Evolutionary conservation across 2,888 invertebrate genomes (phyloP).

Genomic region (Chloromyia formosa): DNA sequence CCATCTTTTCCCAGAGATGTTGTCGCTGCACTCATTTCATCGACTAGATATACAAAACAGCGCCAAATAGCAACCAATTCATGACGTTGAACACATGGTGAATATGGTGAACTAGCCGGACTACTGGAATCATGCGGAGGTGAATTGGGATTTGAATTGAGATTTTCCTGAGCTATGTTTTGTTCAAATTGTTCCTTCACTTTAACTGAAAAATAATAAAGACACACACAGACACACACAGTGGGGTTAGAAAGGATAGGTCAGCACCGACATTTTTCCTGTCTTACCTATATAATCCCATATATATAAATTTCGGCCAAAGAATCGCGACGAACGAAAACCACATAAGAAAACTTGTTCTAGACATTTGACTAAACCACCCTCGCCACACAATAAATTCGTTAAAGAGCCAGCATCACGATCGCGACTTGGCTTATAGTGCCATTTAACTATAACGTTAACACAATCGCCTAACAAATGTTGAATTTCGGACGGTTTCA

Average conservation of each 20-base stretch:
- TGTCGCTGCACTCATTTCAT: constrained; percentile 86
- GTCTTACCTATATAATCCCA: constrained; percentile 96
- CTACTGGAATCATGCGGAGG: constrained; percentile 63
- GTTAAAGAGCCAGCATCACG: constrained; percentile 85
- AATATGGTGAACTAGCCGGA: constrained; percentile 57
- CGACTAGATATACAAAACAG: constrained; percentile 88
- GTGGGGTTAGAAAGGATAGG: too few relatives aligned
- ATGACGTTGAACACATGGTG: constrained; percentile 58
- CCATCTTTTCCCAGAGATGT: constrained; percentile 90
- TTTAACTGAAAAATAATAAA: constrained; percentile 56
- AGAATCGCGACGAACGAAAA: constrained; percentile 90
- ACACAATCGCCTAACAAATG: constrained; percentile 82
- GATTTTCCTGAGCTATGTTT: constrained; percentile 62
- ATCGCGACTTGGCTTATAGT: constrained; percentile 88
- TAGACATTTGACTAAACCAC: constrained; percentile 90
- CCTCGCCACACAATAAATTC: constrained; percentile 92
- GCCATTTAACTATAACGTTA: constrained; percentile 96
- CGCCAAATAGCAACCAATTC: constrained; percentile 80
- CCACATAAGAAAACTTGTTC: constrained; percentile 96
- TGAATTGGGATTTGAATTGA: constrained; percentile 50
- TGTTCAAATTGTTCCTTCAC: constrained; percentile 81
- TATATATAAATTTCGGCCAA: constrained; percentile 92
- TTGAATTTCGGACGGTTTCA: constrained; percentile 68
- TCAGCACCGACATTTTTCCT: neutral
- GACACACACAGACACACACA: too few relatives aligned